Base-by-base conservation (phyloP, 2,113 vertebrate genomes). In the Anhinga rufa region DNA sequence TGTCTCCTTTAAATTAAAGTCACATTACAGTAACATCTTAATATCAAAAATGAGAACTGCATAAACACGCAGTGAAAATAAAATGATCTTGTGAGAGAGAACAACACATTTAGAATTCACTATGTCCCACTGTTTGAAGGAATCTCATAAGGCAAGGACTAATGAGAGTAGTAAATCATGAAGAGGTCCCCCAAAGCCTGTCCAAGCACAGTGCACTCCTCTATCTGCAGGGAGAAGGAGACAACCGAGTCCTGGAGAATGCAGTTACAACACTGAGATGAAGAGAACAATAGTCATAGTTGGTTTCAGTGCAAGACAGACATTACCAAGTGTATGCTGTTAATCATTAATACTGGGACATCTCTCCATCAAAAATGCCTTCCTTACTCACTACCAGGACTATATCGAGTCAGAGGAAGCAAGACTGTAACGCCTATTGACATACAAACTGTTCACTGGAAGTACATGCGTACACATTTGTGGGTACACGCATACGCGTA, bases 1-100 rank as follows among this genome's bases (percentile, higher is more conserved):
- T 51, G 28, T 66, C 70, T 88, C 36, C 75, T 94, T 90, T 65
- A 77, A 95, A 88, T 72, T 4, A 80, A 85, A 90, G 49, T 82
- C 68, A 69, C 52, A 72, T 69, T 76, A 91, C 22, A 46, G 40
- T 70, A 72, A 60, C 14, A 80, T 46, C 54, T 77, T 72, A 88
- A 24, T 48, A 93, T 81, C 34, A 77, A 65, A 90, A 92, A 85
- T 34, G 31, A 95, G 61, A 78, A 71, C 44, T 29, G 48, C 40
- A 82, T 71, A 71, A 85, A 82, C 5, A 6, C 0, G 8, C 29
- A 89, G 26, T 32, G 79, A 76, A 76, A 95, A 92, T 68, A 57
- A 61, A 89, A 3, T 14, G 89, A 92, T 48, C 57, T 91, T 87
- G 24, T n/a, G 76, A 65, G 17, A 74, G 12, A 69, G 40, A 81